Conservation (phyloP, 2,888 invertebrate species). For the Suillia variegata region DNA sequence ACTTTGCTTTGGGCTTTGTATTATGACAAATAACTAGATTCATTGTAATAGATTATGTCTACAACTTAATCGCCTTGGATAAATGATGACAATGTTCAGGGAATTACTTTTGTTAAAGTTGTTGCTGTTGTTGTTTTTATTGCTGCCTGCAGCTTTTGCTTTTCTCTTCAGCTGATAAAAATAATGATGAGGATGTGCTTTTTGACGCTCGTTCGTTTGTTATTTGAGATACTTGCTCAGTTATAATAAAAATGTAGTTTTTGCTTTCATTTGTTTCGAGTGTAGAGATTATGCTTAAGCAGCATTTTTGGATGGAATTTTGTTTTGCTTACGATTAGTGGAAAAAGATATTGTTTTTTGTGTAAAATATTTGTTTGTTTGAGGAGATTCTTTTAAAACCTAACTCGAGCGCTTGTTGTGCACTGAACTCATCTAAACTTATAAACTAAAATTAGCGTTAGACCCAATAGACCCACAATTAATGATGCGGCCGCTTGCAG, state of each 20-base stretch:
- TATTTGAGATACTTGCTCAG: slow-evolving; percentile 32
- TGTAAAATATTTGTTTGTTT: not conserved
- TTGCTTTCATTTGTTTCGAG: slow-evolving; percentile 17
- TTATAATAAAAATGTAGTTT: slow-evolving; percentile 7
- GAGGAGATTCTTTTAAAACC: not conserved
- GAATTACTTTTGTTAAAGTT: slow-evolving; percentile 27
- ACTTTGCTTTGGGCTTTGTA: too few relatives aligned
- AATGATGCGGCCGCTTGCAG: slow-evolving; percentile 65
- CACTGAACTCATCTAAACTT: slow-evolving; percentile 49
- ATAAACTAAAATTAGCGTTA: slow-evolving; percentile 49
- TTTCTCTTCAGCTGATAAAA: too few relatives aligned
- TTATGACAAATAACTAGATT: slow-evolving; percentile 61
- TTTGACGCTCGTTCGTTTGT: slow-evolving; percentile 12
- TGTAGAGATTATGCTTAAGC: too few relatives aligned
- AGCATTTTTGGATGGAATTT: not conserved
- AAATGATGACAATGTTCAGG: slow-evolving; percentile 56
- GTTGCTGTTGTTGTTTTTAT: slow-evolving; percentile 15
- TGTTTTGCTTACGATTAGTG: not conserved
- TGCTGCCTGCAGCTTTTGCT: slow-evolving; percentile 12
- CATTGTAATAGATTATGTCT: slow-evolving; percentile 61
- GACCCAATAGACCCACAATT: slow-evolving; percentile 47
- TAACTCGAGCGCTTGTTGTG: too few relatives aligned
- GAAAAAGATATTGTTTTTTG: not conserved
- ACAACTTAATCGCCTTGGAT: slow-evolving; percentile 61
- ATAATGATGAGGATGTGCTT: too few relatives aligned